Evolutionary conservation across 2,113 vertebrate species (phyloP).

Genomic region (Brienomyrus longianalis): DNA sequence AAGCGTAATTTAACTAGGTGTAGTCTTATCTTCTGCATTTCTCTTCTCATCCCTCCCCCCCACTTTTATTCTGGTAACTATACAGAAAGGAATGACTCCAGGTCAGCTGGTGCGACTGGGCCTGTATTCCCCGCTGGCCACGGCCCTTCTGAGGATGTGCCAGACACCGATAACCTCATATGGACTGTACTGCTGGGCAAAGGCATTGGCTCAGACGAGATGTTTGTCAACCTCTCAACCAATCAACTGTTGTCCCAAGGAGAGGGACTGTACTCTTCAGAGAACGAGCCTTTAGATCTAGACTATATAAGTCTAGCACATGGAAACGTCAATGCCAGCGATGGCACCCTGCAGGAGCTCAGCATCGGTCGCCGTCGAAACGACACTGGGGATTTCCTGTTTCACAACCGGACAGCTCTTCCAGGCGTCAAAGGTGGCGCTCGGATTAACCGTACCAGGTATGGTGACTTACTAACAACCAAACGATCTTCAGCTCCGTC

Average conservation of each 20-base stretch:
- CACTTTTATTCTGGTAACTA: neutral
- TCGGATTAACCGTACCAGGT: conserved; percentile 87
- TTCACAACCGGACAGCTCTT: conserved; percentile 66
- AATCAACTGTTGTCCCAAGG: conserved; percentile 74
- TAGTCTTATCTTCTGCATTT: neutral
- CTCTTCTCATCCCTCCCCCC: neutral
- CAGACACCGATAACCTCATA: conserved; percentile 73
- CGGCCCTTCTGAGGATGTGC: conserved; percentile 52
- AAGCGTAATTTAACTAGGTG: neutral
- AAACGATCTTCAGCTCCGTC: neutral
- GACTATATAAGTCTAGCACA: conserved; percentile 66
- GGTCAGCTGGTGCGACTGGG: conserved; percentile 33
- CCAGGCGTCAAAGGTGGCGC: conserved; percentile 50
- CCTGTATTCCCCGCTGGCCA: conserved; percentile 35
- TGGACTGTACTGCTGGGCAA: conserved; percentile 66
- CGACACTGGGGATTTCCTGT: conserved; percentile 58
- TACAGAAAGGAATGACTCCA: conserved; percentile 56
- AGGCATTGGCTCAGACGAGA: conserved; percentile 57
- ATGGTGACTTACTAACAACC: conserved; percentile 21
- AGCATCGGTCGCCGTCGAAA: conserved; percentile 63
- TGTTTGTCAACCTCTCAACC: conserved; percentile 69
- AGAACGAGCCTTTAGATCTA: conserved; percentile 52
- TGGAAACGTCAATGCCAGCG: conserved; percentile 42
- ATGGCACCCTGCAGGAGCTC: conserved; percentile 74
- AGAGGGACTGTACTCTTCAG: conserved; percentile 49